Evolutionary conservation across 2,113 vertebrate genomes (phyloP).

Genomic region (Nymphicus hollandicus): DNA sequence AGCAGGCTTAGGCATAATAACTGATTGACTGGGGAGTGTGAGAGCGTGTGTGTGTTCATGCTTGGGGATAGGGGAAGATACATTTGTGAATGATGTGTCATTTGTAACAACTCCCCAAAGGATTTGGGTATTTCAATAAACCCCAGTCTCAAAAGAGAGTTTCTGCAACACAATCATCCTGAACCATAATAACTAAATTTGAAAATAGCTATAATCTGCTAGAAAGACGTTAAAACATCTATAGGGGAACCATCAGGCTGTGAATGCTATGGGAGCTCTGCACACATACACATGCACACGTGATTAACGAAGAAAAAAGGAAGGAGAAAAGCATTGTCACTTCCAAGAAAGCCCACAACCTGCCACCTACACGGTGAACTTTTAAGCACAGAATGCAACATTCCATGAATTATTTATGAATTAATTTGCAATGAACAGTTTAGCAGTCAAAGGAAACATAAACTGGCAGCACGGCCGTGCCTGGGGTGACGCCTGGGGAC

Average conservation of each 20-base stretch:
- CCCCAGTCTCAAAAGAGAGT: neutral
- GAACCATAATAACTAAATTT: neutral
- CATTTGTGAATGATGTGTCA: neutral
- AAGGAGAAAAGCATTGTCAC: neutral
- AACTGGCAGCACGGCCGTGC: neutral
- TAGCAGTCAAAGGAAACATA: constrained; percentile 42
- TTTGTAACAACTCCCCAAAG: neutral
- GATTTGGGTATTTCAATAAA: neutral
- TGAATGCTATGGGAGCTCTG: neutral
- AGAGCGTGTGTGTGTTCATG: too few species aligned
- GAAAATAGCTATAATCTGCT: neutral
- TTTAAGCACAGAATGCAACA: constrained; percentile 27
- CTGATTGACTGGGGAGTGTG: neutral
- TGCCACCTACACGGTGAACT: constrained; percentile 32
- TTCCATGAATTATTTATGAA: constrained; percentile 55
- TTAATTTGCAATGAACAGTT: constrained; percentile 49
- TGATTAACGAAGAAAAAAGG: neutral
- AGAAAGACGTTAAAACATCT: neutral
- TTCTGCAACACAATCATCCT: neutral
- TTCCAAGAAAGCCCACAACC: constrained; percentile 40
- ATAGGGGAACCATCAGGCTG: neutral
- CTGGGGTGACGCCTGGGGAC: neutral
- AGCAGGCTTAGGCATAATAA: neutral
- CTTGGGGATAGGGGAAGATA: neutral
- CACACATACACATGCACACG: neutral